Conservation (phyloP, 2,888 invertebrate genomes). For the Pilophorus perplexus region DNA sequence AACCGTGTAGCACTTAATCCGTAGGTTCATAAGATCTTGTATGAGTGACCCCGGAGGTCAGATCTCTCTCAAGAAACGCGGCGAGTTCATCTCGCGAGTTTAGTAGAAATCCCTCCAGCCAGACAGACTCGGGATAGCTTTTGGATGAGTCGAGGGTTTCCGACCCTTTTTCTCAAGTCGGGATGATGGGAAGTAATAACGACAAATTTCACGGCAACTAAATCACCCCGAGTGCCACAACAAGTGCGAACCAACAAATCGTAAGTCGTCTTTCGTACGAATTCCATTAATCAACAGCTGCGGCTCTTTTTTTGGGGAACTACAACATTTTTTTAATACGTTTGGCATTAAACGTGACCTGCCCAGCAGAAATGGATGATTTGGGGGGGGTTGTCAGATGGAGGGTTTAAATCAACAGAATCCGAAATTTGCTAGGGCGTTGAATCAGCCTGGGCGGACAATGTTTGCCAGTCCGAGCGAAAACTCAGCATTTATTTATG, state of each 20-base stretch:
- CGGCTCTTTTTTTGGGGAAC: no score
- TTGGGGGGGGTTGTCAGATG: no score
- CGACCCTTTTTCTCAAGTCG: background rate
- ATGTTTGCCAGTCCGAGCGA: no score
- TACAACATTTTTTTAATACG: no score
- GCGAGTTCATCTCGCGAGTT: constrained; percentile 14
- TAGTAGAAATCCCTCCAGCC: background rate
- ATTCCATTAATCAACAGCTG: constrained; percentile 31
- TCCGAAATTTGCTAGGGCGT: no score
- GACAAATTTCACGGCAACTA: constrained; percentile 33
- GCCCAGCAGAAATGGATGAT: no score
- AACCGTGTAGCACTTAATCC: constrained; percentile 39
- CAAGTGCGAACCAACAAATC: constrained; percentile 37
- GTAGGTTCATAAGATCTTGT: constrained; percentile 31
- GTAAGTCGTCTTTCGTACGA: constrained; percentile 22
- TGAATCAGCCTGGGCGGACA: no score
- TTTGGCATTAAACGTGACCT: no score
- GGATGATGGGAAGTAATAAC: constrained; percentile 16
- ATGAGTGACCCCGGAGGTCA: constrained; percentile 35
- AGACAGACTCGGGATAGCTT: background rate
- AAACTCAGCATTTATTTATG: no score
- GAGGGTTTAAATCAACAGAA: no score
- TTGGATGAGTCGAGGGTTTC: background rate
- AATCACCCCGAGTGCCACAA: constrained; percentile 27
- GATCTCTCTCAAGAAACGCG: constrained; percentile 28